phyloP scores from a whole-genome alignment of 2,113 vertebrate species.

The Cynoglossus semilaevis region DNA sequence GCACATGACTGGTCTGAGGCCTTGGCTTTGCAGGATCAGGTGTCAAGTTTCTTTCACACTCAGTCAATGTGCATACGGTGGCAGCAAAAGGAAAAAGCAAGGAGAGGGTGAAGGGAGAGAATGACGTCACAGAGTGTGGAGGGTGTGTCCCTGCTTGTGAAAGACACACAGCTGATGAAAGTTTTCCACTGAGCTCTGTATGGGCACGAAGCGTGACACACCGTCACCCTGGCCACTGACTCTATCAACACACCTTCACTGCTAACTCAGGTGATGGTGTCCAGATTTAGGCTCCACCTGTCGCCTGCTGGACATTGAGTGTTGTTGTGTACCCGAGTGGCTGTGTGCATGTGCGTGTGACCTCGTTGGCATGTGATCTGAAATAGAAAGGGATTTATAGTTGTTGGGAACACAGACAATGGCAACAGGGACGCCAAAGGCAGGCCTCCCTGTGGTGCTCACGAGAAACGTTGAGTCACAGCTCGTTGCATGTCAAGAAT shows the following conservation, averaged over 20 bases:
- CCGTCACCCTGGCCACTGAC: neutral
- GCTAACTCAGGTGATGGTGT: slow-evolving; percentile 43
- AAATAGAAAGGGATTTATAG: slow-evolving; percentile 74
- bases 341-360: slow-evolving; percentile 46
- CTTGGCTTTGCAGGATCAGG: slow-evolving; percentile 46
- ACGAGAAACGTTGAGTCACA: slow-evolving; percentile 55
- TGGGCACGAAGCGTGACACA: slow-evolving; percentile 10
- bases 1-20: slow-evolving; percentile 51
- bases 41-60: slow-evolving; percentile 59
- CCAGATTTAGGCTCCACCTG: slow-evolving; percentile 73
- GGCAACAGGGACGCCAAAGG: slow-evolving; percentile 32
- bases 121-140: slow-evolving; percentile 26
- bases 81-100: slow-evolving; percentile 29
- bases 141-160: slow-evolving; percentile 18
- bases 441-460: slow-evolving; percentile 32
- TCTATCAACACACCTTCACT: slow-evolving; percentile 13
- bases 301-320: slow-evolving; percentile 54
- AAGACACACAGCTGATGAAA: slow-evolving; percentile 15
- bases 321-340: slow-evolving; percentile 56
- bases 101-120: slow-evolving; percentile 31
- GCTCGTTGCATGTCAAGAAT: neutral
- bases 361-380: slow-evolving; percentile 72
- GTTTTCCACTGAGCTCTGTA: slow-evolving; percentile 43
- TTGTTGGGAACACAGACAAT: slow-evolving; percentile 62
- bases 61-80: slow-evolving; percentile 22